A percentile compares a stretch with the other conserved stretches of the same genome.
phyloP scores from a whole-genome alignment of 2,888 invertebrate genomes.

The Perizoma flavofasciatum region DNA sequence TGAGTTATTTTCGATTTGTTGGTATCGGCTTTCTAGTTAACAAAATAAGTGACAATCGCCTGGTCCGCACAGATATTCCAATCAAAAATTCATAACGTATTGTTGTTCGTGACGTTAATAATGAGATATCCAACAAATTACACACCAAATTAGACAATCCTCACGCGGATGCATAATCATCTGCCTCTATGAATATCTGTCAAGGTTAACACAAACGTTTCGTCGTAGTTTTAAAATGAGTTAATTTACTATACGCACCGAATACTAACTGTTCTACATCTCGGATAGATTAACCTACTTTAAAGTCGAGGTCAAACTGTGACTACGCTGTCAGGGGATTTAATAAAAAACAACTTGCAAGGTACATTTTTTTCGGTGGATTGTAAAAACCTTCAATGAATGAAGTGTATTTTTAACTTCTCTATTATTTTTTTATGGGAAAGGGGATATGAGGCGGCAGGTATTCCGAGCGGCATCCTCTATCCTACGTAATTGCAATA shows the following conservation, averaged over 20 bases:
- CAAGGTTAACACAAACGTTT: constrained; percentile 57
- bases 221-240: constrained; percentile 44
- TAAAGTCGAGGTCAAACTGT: constrained; percentile 60
- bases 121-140: constrained; percentile 12
- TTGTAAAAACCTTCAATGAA: constrained; percentile 19
- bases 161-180: constrained; percentile 51
- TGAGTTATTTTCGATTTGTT: constrained; percentile 16
- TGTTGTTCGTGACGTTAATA: constrained; percentile 8
- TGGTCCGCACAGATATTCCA: neutral
- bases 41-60: constrained; percentile 1
- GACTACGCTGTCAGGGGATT: constrained; percentile 60
- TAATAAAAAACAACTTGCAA: constrained; percentile 36
- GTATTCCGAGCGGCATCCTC: constrained; percentile 23
- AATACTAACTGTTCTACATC: constrained; percentile 68
- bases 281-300: constrained; percentile 75
- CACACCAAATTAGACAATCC: constrained; percentile 29
- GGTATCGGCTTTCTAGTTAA: constrained; percentile 5
- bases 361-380: constrained; percentile 11
- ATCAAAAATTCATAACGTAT: too few species aligned
- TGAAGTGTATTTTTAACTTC: constrained; percentile 5
- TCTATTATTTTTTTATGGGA: constrained; percentile 10
- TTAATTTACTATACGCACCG: constrained; percentile 57
- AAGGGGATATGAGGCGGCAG: constrained; percentile 8
- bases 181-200: constrained; percentile 54
- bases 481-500: constrained; percentile 22